Percentiles rank a stretch among this genome's conserved stretches.
Evolutionary conservation across 2,888 invertebrate genomes (phyloP).

Genomic region (Cephus pygmeus): DNA sequence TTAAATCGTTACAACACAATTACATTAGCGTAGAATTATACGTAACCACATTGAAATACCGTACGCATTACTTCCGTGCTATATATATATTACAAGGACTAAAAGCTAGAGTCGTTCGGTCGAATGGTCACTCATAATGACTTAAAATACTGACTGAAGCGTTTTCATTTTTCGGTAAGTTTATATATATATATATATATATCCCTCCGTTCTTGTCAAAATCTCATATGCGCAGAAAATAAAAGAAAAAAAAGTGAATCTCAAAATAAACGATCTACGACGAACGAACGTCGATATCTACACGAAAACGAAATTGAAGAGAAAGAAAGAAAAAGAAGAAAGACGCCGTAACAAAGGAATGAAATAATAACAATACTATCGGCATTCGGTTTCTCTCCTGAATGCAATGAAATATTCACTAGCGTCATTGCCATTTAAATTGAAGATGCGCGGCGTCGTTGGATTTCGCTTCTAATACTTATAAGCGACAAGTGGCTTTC

Average conservation of each 20-base stretch:
- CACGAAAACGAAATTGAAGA: not conserved
- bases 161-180: not conserved
- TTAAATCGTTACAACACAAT: constrained; percentile 9
- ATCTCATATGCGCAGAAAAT: not conserved
- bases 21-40: constrained; percentile 10
- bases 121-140: constrained; percentile 2
- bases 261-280: not conserved
- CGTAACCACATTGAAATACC: constrained; percentile 13
- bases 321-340: not conserved
- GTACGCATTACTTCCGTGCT: constrained; percentile 5
- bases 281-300: not conserved
- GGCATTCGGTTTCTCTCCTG: not conserved
- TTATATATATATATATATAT: not conserved
- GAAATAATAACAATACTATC: too few species aligned
- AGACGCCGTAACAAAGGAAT: not conserved
- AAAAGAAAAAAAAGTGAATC: not conserved
- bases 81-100: constrained; percentile 6
- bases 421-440: not conserved
- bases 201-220: not conserved
- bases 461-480: not conserved
- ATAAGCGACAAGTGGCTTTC: not conserved
- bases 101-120: constrained; percentile 6
- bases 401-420: not conserved
- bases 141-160: constrained; percentile 17
- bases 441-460: not conserved